Percentiles rank a stretch among this genome's conserved stretches.
phyloP scores from a whole-genome alignment of 2,797 vertebrate species.

The Eurystomus glaucurus region DNA sequence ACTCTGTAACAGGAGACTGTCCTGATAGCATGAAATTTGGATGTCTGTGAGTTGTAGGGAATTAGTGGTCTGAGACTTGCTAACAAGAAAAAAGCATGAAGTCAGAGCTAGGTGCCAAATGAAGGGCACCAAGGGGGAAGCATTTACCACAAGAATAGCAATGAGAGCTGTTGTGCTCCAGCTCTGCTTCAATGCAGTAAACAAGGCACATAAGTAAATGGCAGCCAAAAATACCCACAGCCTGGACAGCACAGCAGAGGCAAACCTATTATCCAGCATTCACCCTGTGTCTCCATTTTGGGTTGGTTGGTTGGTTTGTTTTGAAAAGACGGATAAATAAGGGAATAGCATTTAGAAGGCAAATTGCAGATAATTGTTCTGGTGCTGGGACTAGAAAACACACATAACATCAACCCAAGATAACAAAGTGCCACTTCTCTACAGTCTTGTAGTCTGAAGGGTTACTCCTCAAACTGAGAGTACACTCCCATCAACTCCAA shows the following conservation, averaged over 20 bases:
- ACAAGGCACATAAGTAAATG: neutral
- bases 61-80: neutral
- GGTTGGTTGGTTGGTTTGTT: neutral
- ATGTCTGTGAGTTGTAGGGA: neutral
- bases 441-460: neutral
- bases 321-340: neutral
- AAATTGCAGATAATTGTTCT: neutral
- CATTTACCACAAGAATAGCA: neutral
- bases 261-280: neutral
- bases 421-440: neutral
- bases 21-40: neutral
- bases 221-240: neutral
- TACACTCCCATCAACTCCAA: neutral
- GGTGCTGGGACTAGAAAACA: neutral
- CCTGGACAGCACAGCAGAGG: neutral
- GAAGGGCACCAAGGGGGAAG: neutral
- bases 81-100: neutral
- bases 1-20: neutral
- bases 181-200: neutral
- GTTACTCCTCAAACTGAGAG: neutral
- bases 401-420: rapidly evolving
- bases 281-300: neutral
- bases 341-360: neutral
- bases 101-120: neutral
- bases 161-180: rapidly evolving